These are phyloP conservation scores for Cavia aperea DNA, from an alignment of 2,113 vertebrate species.

Conservation along the genomic window DNA sequence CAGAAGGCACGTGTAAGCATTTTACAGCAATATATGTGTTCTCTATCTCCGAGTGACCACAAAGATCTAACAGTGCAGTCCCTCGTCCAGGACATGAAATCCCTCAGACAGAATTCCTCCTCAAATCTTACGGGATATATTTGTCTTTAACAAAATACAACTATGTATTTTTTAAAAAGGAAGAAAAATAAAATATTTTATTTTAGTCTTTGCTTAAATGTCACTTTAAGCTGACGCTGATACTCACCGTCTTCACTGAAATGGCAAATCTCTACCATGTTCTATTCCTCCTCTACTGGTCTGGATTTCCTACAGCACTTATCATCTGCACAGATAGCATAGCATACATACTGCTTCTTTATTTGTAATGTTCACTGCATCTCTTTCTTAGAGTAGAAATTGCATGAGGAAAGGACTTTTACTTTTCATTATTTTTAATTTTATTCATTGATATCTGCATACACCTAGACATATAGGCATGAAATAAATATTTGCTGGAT, in stretches of 20 bases:
- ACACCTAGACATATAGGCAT: not conserved
- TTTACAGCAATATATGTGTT: not conserved
- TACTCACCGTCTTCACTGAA: not conserved
- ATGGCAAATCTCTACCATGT: not conserved
- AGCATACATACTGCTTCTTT: not conserved
- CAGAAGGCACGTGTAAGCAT: not conserved
- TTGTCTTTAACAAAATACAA: not conserved
- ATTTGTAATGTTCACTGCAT: not conserved
- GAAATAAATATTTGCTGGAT: not conserved
- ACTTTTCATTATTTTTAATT: not conserved
- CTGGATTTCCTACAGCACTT: not conserved
- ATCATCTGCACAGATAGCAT: not conserved
- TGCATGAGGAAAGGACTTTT: not conserved
- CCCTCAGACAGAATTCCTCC: not conserved
- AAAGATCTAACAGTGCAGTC: not conserved
- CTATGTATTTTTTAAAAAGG: not conserved
- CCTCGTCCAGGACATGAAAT: not conserved
- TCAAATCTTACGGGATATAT: not conserved
- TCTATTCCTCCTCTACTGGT: not conserved
- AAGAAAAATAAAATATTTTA: conserved; percentile 6
- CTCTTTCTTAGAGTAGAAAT: not conserved
- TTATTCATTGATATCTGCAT: not conserved
- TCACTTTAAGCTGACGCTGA: not conserved
- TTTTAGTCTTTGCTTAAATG: conserved; percentile 3
- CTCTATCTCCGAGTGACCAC: not conserved